phyloP scores from a whole-genome alignment of 2,888 invertebrate genomes.

The Epinotia brunnichana region DNA sequence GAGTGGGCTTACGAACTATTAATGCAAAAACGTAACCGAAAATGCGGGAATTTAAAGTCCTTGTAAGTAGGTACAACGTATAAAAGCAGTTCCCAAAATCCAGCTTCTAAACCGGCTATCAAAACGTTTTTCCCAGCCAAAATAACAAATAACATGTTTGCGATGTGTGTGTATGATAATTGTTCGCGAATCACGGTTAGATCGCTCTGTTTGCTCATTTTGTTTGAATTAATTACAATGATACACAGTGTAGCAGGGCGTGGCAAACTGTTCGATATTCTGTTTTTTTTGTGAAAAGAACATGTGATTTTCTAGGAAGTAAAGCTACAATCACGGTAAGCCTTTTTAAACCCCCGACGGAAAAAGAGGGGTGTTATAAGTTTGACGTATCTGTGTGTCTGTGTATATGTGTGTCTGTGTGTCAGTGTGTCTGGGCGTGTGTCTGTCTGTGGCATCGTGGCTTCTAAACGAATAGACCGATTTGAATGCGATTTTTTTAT shows the following conservation, averaged over 20 bases:
- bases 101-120: not conserved
- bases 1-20: too few species aligned
- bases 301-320: not conserved
- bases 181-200: slow-evolving; percentile 31
- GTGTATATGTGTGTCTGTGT: too few species aligned
- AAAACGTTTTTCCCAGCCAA: slow-evolving; percentile 12
- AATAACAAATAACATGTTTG: slow-evolving; percentile 22
- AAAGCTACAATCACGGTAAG: not conserved
- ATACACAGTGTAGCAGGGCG: slow-evolving; percentile 55
- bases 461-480: too few species aligned
- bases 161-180: slow-evolving; percentile 43
- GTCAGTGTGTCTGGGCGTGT: too few species aligned
- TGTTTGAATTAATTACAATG: slow-evolving; percentile 66
- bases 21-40: too few species aligned
- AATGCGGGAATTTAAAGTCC: too few species aligned
- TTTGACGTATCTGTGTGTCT: too few species aligned
- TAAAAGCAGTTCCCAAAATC: not conserved
- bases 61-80: not conserved
- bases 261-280: not conserved
- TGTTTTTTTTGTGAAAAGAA: not conserved
- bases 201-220: slow-evolving; percentile 55
- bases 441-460: too few species aligned
- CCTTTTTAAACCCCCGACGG: too few species aligned
- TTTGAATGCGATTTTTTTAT: too few species aligned
- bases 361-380: too few species aligned